These are phyloP conservation scores for Ranitomeya variabilis DNA, from an alignment of 2,113 vertebrate genomes.

Conservation along the genomic window DNA sequence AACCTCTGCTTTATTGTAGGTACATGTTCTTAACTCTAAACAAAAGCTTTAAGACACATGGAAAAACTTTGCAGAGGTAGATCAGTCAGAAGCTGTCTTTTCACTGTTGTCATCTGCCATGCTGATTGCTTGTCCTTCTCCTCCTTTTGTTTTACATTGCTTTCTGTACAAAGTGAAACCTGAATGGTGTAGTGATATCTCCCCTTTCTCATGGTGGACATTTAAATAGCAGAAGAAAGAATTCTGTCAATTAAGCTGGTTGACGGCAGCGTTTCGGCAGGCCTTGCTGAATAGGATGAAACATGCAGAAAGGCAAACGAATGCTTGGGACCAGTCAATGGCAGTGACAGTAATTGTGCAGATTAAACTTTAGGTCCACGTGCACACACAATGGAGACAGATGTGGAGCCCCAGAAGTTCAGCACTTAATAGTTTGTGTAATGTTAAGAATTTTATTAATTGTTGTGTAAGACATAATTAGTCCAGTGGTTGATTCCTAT, in stretches of 20 bases:
- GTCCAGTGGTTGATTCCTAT: neutral
- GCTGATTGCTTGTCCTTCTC: constrained; percentile 44
- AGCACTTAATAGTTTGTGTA: constrained; percentile 29
- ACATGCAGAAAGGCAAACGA: constrained; percentile 23
- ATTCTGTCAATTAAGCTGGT: constrained; percentile 67
- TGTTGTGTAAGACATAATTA: constrained; percentile 14
- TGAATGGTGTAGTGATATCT: constrained; percentile 38
- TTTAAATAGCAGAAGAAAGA: constrained; percentile 63
- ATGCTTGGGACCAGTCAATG: constrained; percentile 55
- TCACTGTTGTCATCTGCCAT: constrained; percentile 40
- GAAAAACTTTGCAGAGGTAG: neutral
- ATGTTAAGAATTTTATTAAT: constrained; percentile 46
- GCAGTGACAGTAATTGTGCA: constrained; percentile 60
- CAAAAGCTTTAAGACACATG: constrained; percentile 22
- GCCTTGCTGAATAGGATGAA: constrained; percentile 61
- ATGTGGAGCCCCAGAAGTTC: constrained; percentile 22
- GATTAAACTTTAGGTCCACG: constrained; percentile 51
- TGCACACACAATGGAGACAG: constrained; percentile 54
- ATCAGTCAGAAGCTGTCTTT: constrained; percentile 25
- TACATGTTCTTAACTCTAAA: constrained; percentile 5
- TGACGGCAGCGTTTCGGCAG: constrained; percentile 60
- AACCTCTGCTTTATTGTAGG: neutral
- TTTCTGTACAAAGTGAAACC: constrained; percentile 40
- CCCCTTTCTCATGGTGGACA: constrained; percentile 59
- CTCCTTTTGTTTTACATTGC: constrained; percentile 45